Base-by-base conservation (phyloP, 2,797 vertebrate genomes). In the Oryzias dopingdopingensis region DNA sequence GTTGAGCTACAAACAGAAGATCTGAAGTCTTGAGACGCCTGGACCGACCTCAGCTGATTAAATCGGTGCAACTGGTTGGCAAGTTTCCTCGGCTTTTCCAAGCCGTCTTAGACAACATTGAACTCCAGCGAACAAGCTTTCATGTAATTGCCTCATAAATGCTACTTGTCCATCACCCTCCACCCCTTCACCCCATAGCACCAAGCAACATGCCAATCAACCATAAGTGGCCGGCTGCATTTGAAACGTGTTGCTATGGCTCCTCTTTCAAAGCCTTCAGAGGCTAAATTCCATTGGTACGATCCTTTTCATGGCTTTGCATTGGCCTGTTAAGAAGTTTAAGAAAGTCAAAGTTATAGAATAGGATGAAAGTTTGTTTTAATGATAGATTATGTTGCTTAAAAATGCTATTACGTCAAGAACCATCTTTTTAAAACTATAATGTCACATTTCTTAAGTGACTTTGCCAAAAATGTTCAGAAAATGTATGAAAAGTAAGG, bases 111-210 rank as follows among this genome's bases (percentile, higher is more conserved):
- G 53, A 73, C 61, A 53, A 65, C 50, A 44, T 62, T 49, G 67
- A 79, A 81, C 62, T 59, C 16, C n/a, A 2, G 46, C 89, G 81
- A 89, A 92, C 78, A 72, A 81, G 82, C 76, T 74, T 83, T 88
- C 82, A 80, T 90, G 90, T 92, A 92, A 92, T 90, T 90, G 88
- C 88, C 90, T 90, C 85, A 91, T 91, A 90, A 92, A 91, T 90
- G 87, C 90, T 88, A 88, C 87, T 92, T 89, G 84, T 92, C 90
- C 66, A 80, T 92, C 90, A 90, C 32, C 32, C 32, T 37, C 32
- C 75, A 49, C 68, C 72, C 69, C 61, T 75, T 37, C 10, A 37
- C 10, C 32, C 59, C 75, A 79, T 62, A 76, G 78, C 65, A 69
- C 62, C 64, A 62, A 82, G 82, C 81, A 81, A 85, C 63, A 78